Base-by-base conservation (phyloP, 2,113 vertebrate species). In the Maccullochella peelii region DNA sequence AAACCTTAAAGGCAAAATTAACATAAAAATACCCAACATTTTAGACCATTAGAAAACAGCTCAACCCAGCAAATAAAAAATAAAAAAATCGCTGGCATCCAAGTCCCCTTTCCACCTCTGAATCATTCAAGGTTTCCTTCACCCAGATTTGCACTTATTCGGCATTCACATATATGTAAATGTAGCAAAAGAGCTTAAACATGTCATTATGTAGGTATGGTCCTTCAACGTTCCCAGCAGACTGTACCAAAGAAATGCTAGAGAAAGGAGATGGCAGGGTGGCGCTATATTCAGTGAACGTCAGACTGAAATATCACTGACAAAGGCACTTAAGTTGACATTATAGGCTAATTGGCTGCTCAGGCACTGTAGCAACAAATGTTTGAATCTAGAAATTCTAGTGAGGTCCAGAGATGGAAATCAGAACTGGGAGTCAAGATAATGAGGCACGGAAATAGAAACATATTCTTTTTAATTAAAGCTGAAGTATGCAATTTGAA, bases 261-360 rank as follows among this genome's bases (percentile, higher is more conserved):
- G 5, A 42, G n/a, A 50, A 50, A 65, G 33, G 16, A 49, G 8
- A 42, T 42, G 36, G 11, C 23, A 5, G 14, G 18, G 16, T 3
- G 58, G 30, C 42, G 38, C 36, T 62, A 21, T 54, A 69, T 62
- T 67, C 77, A 73, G 36, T 54, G 54, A 70, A 54, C 30, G 21
- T 78, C 42, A 11, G 25, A 59, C 57, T 76, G 62, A 84, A 85
- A 92, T 82, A 94, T 95, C 92, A 94, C 91, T 80, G 86, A 94
- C 87, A 95, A 95, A 94, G 92, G 89, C 68, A 83, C 70, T 92
- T 88, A 91, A 89, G n/a, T 77, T 93, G 85, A 94, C 93, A 94
- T 95, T 92, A 95, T 94, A 94, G 89, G 81, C 81, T 91, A 95
- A 95, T 85, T 92, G 77, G 89, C 93, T 93, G 86, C 63, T 82